Conservation (phyloP, 2,797 vertebrate species). For the Merluccius polli region DNA sequence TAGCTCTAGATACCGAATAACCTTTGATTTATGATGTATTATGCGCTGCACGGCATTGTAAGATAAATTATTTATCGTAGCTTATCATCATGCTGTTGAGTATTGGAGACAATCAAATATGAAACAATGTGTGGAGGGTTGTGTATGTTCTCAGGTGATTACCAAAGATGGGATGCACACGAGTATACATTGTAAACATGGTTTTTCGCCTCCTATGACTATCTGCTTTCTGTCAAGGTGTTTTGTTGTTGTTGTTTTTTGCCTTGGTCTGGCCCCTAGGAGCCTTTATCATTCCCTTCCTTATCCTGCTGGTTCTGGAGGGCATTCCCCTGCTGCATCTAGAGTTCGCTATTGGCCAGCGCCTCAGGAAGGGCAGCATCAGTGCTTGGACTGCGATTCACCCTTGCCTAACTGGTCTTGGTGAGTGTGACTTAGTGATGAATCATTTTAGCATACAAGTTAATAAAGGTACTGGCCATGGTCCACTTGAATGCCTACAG, state of each 20-base stretch:
- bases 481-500: too few relatives aligned
- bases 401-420: conserved; percentile 77
- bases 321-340: conserved; percentile 78
- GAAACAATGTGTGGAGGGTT: neutral
- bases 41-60: neutral
- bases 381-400: conserved; percentile 80
- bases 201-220: neutral
- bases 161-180: too few relatives aligned
- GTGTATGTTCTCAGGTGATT: too few relatives aligned
- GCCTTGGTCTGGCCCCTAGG: conserved; percentile 51
- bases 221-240: neutral
- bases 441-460: too few relatives aligned
- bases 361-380: conserved; percentile 77
- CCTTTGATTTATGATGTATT: neutral
- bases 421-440: conserved; percentile 58
- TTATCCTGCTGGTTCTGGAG: conserved; percentile 81
- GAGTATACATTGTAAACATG: too few relatives aligned
- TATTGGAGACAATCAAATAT: neutral
- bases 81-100: neutral
- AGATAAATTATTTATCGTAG: neutral
- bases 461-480: too few relatives aligned
- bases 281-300: conserved; percentile 88
- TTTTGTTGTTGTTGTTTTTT: neutral
- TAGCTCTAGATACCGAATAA: neutral
- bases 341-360: conserved; percentile 85